These are phyloP conservation scores for Drosophila pruinosa DNA, from an alignment of 1,140 invertebrate genomes.

Conservation along the genomic window DNA sequence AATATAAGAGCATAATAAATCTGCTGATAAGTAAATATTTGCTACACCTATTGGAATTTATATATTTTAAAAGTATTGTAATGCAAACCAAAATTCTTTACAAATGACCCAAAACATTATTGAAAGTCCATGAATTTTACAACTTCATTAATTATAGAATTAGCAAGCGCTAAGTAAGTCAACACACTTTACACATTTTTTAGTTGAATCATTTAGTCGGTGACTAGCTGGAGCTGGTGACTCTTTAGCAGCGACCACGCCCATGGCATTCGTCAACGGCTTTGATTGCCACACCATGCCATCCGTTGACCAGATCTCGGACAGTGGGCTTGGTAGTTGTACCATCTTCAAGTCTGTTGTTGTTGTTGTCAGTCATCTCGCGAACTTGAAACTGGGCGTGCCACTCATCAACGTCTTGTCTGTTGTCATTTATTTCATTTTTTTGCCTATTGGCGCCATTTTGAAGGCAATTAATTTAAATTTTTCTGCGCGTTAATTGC, in stretches of 20 bases:
- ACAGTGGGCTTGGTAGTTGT: constrained; percentile 5
- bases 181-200: background rate
- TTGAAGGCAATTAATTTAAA: constrained; percentile 76
- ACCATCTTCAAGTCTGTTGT: background rate
- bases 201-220: background rate
- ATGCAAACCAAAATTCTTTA: too few species aligned
- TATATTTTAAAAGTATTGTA: too few species aligned
- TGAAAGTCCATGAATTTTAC: background rate
- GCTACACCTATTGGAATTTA: too few species aligned
- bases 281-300: constrained; percentile 13
- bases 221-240: constrained; percentile 3
- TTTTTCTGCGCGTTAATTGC: constrained; percentile 74
- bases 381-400: constrained; percentile 55
- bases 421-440: constrained; percentile 20
- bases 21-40: too few species aligned
- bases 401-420: constrained; percentile 31
- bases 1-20: too few species aligned
- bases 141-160: constrained; percentile 4
- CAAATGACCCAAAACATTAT: background rate
- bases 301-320: constrained; percentile 1
- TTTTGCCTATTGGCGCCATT: constrained; percentile 66
- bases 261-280: constrained; percentile 26
- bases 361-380: constrained; percentile 19
- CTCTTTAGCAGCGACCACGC: constrained; percentile 29
- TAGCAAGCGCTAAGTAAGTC: constrained; percentile 2